Percentiles rank a stretch among this genome's conserved stretches.
Conservation (phyloP, 2,888 invertebrate species). For the Allolobophora icterica region DNA sequence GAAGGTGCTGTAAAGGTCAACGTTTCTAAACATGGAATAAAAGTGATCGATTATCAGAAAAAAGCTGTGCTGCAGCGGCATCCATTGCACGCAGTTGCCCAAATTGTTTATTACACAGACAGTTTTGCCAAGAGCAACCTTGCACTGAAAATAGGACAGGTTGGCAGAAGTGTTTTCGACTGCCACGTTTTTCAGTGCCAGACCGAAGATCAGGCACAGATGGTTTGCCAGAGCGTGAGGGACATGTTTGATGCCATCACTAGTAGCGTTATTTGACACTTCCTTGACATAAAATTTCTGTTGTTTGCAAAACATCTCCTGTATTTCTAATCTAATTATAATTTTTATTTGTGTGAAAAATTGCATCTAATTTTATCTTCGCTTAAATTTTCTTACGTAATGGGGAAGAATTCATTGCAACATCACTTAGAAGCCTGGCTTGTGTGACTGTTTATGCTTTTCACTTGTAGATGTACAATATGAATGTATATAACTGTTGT, state of each 20-base stretch:
- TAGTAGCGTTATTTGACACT: background rate
- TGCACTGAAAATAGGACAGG: conserved; percentile 61
- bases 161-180: conserved; percentile 54
- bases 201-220: conserved; percentile 49
- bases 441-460: background rate
- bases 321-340: background rate
- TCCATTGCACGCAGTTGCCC: conserved; percentile 61
- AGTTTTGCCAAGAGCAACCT: conserved; percentile 59
- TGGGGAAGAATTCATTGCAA: background rate
- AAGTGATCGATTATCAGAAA: conserved; percentile 56
- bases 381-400: background rate
- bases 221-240: conserved; percentile 44
- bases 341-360: background rate
- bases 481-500: no score
- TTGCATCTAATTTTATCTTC: background rate
- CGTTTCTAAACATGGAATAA: conserved; percentile 61
- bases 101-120: conserved; percentile 61
- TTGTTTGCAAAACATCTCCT: background rate
- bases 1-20: conserved; percentile 57
- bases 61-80: conserved; percentile 61
- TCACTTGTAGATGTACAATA: background rate
- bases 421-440: background rate
- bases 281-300: background rate
- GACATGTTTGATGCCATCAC: conserved; percentile 44
- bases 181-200: conserved; percentile 62